phyloP scores from a whole-genome alignment of 1,140 invertebrate genomes.

The Chelonus insularis region DNA sequence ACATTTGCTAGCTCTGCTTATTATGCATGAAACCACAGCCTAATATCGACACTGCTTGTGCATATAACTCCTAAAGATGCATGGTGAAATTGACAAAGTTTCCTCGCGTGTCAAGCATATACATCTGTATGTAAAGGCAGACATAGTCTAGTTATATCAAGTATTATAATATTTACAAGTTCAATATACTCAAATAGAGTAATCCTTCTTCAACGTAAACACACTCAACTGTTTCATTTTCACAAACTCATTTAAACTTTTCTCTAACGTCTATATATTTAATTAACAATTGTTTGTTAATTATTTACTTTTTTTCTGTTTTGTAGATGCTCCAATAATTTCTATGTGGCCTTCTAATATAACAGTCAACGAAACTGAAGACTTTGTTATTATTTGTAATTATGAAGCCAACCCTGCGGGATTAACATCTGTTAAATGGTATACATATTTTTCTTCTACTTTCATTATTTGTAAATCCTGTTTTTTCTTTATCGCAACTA shows the following conservation, averaged over 20 bases:
- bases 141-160: not conserved
- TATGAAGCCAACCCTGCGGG: slow-evolving; percentile 80
- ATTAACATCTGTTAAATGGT: slow-evolving; percentile 77
- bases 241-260: not conserved
- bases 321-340: slow-evolving; percentile 79
- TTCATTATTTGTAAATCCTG: not conserved
- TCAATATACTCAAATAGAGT: not conserved
- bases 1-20: slow-evolving; percentile 15
- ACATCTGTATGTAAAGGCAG: not conserved
- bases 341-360: slow-evolving; percentile 72
- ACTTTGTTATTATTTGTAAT: slow-evolving; percentile 74
- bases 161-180: not conserved
- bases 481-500: not conserved
- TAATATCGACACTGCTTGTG: slow-evolving; percentile 26
- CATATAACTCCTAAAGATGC: slow-evolving; percentile 22
- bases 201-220: not conserved
- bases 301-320: not conserved
- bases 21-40: slow-evolving; percentile 22
- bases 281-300: not conserved
- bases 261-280: not conserved
- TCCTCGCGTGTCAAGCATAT: slow-evolving; percentile 2
- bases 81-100: slow-evolving; percentile 28
- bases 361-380: slow-evolving; percentile 76
- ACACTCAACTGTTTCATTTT: not conserved
- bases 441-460: slow-evolving; percentile 46